phyloP scores from a whole-genome alignment of 2,888 invertebrate genomes.

The Protonemura montana region DNA sequence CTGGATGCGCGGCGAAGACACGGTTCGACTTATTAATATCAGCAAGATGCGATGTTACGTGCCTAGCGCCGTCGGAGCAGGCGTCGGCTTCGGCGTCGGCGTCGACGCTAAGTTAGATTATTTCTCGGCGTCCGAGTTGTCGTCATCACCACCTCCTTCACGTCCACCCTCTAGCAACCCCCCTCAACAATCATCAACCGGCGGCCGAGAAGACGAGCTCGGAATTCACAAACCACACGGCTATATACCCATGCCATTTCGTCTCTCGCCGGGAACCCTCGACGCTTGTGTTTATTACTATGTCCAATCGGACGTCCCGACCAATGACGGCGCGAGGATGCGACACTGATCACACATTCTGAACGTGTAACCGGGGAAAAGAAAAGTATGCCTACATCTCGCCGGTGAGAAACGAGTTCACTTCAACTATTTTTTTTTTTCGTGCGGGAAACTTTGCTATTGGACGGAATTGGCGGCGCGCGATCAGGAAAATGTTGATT shows the following conservation, averaged over 20 bases:
- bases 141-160: conserved; percentile 18
- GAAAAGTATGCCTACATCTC: conserved; percentile 33
- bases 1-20: not conserved
- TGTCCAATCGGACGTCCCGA: conserved; percentile 7
- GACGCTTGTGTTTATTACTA: not conserved
- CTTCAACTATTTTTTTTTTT: not conserved
- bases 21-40: conserved; percentile 38
- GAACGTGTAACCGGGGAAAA: conserved; percentile 8
- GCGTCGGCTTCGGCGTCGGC: not conserved
- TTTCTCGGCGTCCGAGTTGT: conserved; percentile 22
- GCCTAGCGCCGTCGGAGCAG: conserved; percentile 10
- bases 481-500: not conserved
- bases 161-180: not conserved
- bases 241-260: not conserved
- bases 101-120: conserved; percentile 39
- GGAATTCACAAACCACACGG: conserved; percentile 12
- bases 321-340: not conserved
- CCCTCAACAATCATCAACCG: conserved; percentile 37
- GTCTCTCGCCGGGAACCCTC: not conserved
- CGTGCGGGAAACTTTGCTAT: not conserved
- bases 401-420: conserved; percentile 13
- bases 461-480: not conserved
- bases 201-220: not conserved
- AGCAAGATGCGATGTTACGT: conserved; percentile 30
- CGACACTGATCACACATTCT: conserved; percentile 5